Evolutionary conservation across 2,797 vertebrate genomes (phyloP), one percentile per base, ranked within the genome.

Genomic region (Pelodytes ibericus): DNA sequence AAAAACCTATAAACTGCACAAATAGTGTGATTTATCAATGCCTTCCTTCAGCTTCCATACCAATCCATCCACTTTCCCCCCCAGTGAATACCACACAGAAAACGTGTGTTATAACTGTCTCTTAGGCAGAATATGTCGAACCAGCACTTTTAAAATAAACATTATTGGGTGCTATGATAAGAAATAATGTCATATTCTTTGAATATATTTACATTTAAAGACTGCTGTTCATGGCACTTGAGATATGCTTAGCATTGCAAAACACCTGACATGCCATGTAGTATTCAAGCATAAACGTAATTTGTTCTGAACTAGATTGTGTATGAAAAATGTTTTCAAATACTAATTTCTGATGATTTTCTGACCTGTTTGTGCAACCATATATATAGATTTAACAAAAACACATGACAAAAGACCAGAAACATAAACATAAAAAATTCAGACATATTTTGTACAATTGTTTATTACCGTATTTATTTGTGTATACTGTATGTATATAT

Each of bases 11-110:
- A 72, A 67, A 73, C 76, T 72, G 56, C 70, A 68, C 62, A 73
- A 67, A 67, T 72, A 72, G 75, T 67, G 75, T 61, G 75, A 77
- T 78, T 78, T 36, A 78, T 78, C 76, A 78, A 72, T 78, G 76
- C 63, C 70, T 62, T 53, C 39, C 63, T 56, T 60, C 51, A 30
- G 69, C 56, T 49, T 41, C 68, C 68, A 66, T 71, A 65, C 51
- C 69, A 77, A 77, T 77, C 22, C 36, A 77, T 77, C 59, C 18
- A 26, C 15, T 58, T 51, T 72, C 59, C 49, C 41, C 47, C 29
- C 31, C n/a, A 26, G 24, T 53, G 58, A 53, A 63, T 72, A 58
- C 66, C 24, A 51, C 53, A 7, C 39, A 53, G 56, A 57, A 60
- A 67, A 72, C 68, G 24, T 29, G 27, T 77, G 53, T 73, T 78